Percentiles rank a stretch among this genome's conserved stretches.
These are phyloP conservation scores for Platichthys stellatus DNA, from an alignment of 2,113 vertebrate genomes.

Conservation along the genomic window DNA sequence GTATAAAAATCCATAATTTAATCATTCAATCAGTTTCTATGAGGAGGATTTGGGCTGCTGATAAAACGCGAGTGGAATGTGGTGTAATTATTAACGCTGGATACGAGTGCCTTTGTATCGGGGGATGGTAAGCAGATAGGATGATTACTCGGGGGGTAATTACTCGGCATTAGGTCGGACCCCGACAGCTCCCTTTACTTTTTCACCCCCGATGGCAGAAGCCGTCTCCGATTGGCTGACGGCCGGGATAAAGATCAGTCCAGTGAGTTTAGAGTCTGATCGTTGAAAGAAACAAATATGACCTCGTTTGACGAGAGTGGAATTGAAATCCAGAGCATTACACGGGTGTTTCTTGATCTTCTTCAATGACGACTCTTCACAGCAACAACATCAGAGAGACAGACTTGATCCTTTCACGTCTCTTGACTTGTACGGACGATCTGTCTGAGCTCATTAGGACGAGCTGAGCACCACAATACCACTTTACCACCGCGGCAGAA, in stretches of 20 bases:
- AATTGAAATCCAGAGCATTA: background rate
- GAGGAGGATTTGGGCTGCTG: constrained; percentile 51
- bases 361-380: background rate
- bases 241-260: background rate
- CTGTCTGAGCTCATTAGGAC: constrained; percentile 6
- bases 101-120: constrained; percentile 55
- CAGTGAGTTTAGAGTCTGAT: background rate
- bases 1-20: constrained; percentile 68
- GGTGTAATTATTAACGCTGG: constrained; percentile 61
- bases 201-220: constrained; percentile 3
- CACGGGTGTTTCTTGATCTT: background rate
- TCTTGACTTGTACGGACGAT: constrained; percentile 26
- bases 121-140: constrained; percentile 47
- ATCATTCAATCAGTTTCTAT: constrained; percentile 60
- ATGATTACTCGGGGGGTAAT: constrained; percentile 44
- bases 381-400: background rate
- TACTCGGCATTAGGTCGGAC: constrained; percentile 40
- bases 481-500: constrained; percentile 28
- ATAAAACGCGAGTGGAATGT: constrained; percentile 33
- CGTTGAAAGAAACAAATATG: background rate
- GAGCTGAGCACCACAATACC: background rate
- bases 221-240: constrained; percentile 8
- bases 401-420: constrained; percentile 2
- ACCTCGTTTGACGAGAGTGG: background rate
- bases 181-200: constrained; percentile 27